Percentiles rank a stretch among this genome's conserved stretches.
Conservation (phyloP, 1,140 invertebrate genomes). For the Zaprionus lachaisei region DNA sequence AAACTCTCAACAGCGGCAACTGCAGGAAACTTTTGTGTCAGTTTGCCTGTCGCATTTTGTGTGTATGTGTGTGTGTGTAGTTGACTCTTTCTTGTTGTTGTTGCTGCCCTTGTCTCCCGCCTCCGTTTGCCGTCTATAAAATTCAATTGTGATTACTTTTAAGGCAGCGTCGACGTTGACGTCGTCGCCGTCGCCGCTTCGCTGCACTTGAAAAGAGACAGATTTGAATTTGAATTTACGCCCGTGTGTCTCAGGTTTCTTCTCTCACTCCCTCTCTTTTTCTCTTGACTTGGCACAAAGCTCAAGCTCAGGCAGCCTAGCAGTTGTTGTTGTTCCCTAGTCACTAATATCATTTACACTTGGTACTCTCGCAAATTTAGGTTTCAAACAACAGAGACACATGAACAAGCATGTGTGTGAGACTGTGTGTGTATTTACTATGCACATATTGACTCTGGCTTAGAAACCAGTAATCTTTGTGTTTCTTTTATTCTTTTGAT, state of each 20-base stretch:
- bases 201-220: slow-evolving; percentile 68
- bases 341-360: slow-evolving; percentile 51
- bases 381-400: slow-evolving; percentile 11
- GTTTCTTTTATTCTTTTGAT: slow-evolving; percentile 25
- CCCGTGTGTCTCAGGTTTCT: slow-evolving; percentile 16
- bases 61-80: slow-evolving; percentile 11
- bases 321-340: slow-evolving; percentile 36
- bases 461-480: slow-evolving; percentile 39
- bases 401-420: neutral
- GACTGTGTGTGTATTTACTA: slow-evolving; percentile 9
- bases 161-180: slow-evolving; percentile 37
- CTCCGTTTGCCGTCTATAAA: slow-evolving; percentile 42
- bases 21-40: slow-evolving; percentile 51
- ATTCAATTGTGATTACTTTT: slow-evolving; percentile 74
- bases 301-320: slow-evolving; percentile 40
- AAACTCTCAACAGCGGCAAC: slow-evolving; percentile 11
- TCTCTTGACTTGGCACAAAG: slow-evolving; percentile 42
- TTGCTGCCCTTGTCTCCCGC: neutral
- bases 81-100: slow-evolving; percentile 23
- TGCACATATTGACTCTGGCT: slow-evolving; percentile 32
- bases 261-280: slow-evolving; percentile 18
- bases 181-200: slow-evolving; percentile 47
- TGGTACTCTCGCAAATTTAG: slow-evolving; percentile 37
- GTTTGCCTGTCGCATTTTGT: slow-evolving; percentile 17
- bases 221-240: slow-evolving; percentile 58